These are phyloP conservation scores for Potamilus streckersoni DNA, from an alignment of 1,140 invertebrate species.

Conservation along the genomic window DNA sequence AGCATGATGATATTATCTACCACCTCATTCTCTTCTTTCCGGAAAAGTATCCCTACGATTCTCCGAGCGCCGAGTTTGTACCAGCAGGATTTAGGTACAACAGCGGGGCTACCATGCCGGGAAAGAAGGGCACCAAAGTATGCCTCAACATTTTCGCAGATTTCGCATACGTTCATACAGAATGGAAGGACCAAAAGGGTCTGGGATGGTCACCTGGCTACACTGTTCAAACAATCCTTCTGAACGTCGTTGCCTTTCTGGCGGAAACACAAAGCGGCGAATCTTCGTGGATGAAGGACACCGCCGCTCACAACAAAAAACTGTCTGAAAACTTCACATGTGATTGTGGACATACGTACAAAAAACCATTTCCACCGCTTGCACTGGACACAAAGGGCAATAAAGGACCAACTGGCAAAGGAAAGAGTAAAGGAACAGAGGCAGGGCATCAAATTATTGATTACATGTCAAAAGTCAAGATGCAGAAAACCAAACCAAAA, in stretches of 20 bases:
- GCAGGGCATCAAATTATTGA: conserved; percentile 40
- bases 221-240: conserved; percentile 54
- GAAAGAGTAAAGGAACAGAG: conserved; percentile 21
- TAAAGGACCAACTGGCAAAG: conserved; percentile 15
- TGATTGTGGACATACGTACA: conserved; percentile 55
- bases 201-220: conserved; percentile 58
- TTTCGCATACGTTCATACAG: conserved; percentile 53
- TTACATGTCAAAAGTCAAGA: conserved; percentile 55
- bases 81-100: conserved; percentile 53
- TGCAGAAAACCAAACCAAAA: conserved; percentile 39
- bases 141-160: conserved; percentile 58
- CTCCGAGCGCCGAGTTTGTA: conserved; percentile 59
- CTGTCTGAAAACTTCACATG: conserved; percentile 47
- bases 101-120: conserved; percentile 53
- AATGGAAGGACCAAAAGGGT: conserved; percentile 55
- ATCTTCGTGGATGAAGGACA: conserved; percentile 31
- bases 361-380: conserved; percentile 48
- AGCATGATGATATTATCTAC: conserved; percentile 54
- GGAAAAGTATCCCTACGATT: conserved; percentile 55
- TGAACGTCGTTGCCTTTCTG: conserved; percentile 56
- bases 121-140: conserved; percentile 53
- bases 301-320: conserved; percentile 38
- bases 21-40: conserved; percentile 54
- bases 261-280: conserved; percentile 46
- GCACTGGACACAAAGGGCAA: background rate